These are phyloP conservation scores for Lobophora halterata DNA, from an alignment of 2,888 invertebrate genomes.

Conservation along the genomic window DNA sequence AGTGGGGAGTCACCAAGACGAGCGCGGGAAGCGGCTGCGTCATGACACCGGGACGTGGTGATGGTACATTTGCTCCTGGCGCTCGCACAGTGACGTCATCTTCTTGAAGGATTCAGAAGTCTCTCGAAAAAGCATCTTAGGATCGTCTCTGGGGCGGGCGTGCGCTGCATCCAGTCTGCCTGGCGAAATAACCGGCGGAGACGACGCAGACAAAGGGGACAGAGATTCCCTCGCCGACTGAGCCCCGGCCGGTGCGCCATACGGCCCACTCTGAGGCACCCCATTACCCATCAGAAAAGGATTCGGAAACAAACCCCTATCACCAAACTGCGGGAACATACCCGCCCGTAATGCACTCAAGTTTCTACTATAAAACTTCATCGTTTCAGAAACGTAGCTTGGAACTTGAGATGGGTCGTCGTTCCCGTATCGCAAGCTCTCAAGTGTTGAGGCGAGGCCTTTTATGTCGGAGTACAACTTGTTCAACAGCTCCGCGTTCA, in stretches of 20 bases:
- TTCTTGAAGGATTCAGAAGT: slow-evolving; percentile 76
- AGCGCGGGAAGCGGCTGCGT: slow-evolving; percentile 65
- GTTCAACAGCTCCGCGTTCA: slow-evolving; percentile 91
- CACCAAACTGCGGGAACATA: slow-evolving; percentile 65
- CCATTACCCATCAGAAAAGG: slow-evolving; percentile 72
- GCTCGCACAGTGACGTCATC: slow-evolving; percentile 77
- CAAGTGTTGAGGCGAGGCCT: slow-evolving; percentile 80
- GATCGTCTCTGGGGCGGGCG: slow-evolving; percentile 67
- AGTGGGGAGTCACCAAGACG: slow-evolving; percentile 64
- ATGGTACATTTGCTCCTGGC: slow-evolving; percentile 77
- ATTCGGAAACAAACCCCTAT: slow-evolving; percentile 67
- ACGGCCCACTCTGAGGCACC: slow-evolving; percentile 58
- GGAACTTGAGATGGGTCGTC: slow-evolving; percentile 69
- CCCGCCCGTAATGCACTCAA: slow-evolving; percentile 68
- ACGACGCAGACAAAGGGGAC: slow-evolving; percentile 73
- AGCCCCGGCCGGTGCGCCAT: slow-evolving; percentile 65
- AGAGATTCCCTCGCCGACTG: slow-evolving; percentile 69
- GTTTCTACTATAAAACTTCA: slow-evolving; percentile 76
- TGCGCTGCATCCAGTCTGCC: slow-evolving; percentile 71
- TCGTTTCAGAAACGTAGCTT: slow-evolving; percentile 72
- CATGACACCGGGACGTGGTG: slow-evolving; percentile 80
- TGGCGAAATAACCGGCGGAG: slow-evolving; percentile 72
- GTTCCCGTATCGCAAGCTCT: slow-evolving; percentile 82
- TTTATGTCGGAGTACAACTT: slow-evolving; percentile 90
- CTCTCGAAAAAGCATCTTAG: slow-evolving; percentile 78